phyloP scores from a whole-genome alignment of 2,113 vertebrate species.

The Amphiprion percula region DNA sequence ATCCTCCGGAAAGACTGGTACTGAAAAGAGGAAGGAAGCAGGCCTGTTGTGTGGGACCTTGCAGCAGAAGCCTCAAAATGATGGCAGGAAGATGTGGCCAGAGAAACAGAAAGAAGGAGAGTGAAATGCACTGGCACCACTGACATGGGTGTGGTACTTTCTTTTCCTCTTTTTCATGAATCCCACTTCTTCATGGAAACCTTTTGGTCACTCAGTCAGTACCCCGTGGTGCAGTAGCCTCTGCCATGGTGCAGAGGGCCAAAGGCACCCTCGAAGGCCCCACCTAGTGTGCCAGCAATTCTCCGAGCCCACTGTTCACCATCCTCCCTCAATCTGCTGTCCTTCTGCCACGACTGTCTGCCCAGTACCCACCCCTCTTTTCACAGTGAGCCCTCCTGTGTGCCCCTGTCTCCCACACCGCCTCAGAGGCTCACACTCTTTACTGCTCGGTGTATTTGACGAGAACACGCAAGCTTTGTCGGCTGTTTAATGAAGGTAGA shows the following conservation, averaged over 20 bases:
- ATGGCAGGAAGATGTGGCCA: slow-evolving; percentile 81
- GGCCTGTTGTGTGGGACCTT: slow-evolving; percentile 61
- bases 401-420: slow-evolving; percentile 48
- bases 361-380: slow-evolving; percentile 53
- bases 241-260: slow-evolving; percentile 52
- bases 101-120: slow-evolving; percentile 56
- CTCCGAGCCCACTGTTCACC: slow-evolving; percentile 74
- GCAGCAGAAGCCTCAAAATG: slow-evolving; percentile 71
- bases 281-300: slow-evolving; percentile 71
- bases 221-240: slow-evolving; percentile 48
- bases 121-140: slow-evolving; percentile 61
- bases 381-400: slow-evolving; percentile 48
- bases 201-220: slow-evolving; percentile 51
- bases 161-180: slow-evolving; percentile 73
- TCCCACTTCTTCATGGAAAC: slow-evolving; percentile 52
- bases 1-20: slow-evolving; percentile 75
- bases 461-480: slow-evolving; percentile 58
- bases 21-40: slow-evolving; percentile 78
- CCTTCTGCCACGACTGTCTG: slow-evolving; percentile 78
- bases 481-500: slow-evolving; percentile 60
- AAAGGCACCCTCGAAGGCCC: slow-evolving; percentile 51
- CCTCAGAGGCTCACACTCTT: slow-evolving; percentile 54
- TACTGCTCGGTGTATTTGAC: slow-evolving; percentile 48
- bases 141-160: slow-evolving; percentile 74
- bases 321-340: slow-evolving; percentile 80